A percentile compares a stretch with the other conserved stretches of the same genome.
Conservation (phyloP, 2,113 vertebrate genomes). For the Butorides virescens region DNA sequence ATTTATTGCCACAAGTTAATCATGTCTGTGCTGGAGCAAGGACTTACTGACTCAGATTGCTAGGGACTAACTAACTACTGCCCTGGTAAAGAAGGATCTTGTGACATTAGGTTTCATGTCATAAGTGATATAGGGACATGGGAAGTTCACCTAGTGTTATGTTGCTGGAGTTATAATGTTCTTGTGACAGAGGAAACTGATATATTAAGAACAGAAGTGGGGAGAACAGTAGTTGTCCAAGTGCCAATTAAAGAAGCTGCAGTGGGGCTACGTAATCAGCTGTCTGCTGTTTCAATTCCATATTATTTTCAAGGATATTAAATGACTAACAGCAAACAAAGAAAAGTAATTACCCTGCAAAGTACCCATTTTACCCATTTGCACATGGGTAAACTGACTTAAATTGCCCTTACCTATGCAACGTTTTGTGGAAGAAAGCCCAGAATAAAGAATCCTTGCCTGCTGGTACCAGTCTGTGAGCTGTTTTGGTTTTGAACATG, state of each 20-base stretch:
- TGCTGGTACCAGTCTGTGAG: background rate
- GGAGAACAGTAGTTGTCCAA: background rate
- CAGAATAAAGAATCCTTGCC: background rate
- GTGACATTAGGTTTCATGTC: background rate
- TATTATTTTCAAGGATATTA: background rate
- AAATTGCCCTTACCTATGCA: background rate
- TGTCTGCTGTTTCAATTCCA: background rate
- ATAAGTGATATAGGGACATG: rapidly evolving
- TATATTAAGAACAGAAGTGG: background rate
- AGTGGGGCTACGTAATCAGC: background rate
- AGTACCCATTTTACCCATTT: background rate
- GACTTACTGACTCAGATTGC: background rate
- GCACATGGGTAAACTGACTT: background rate
- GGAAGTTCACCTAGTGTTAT: background rate
- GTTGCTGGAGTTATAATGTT: background rate
- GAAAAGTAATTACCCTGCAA: background rate
- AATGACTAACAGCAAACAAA: background rate
- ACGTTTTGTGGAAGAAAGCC: background rate
- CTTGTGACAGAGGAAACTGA: background rate
- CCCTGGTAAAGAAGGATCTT: background rate
- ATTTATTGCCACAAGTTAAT: background rate
- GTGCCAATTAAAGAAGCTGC: background rate
- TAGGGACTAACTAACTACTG: background rate
- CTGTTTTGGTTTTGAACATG: background rate
- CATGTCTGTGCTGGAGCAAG: background rate